Percentiles rank a stretch among this genome's conserved stretches.
phyloP scores from a whole-genome alignment of 2,113 vertebrate genomes.

The Chlorodrepanis virens region DNA sequence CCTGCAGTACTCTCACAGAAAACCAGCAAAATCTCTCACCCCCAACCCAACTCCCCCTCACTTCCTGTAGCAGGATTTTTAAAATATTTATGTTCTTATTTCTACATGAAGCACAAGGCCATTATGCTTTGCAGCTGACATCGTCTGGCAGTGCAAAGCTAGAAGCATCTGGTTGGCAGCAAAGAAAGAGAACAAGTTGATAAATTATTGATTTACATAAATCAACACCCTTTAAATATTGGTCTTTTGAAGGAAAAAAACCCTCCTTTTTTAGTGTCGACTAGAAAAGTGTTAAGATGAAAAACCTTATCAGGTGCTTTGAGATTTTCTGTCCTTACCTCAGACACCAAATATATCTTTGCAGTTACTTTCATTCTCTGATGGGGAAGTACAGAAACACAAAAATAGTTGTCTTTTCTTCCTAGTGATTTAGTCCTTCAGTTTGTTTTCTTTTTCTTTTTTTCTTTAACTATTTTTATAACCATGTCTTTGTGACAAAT shows the following conservation, averaged over 20 bases:
- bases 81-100: constrained; percentile 92
- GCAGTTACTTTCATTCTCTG: background rate
- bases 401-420: background rate
- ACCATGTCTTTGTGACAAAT: background rate
- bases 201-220: constrained; percentile 94
- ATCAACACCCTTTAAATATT: constrained; percentile 88
- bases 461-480: background rate
- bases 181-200: constrained; percentile 76
- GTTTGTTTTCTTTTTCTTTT: background rate
- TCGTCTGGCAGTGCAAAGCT: constrained; percentile 73
- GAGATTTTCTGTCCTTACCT: constrained; percentile 51
- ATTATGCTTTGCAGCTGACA: constrained; percentile 88
- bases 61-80: constrained; percentile 81
- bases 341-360: background rate
- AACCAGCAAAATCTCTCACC: constrained; percentile 72
- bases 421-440: background rate
- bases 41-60: constrained; percentile 45
- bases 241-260: constrained; percentile 59
- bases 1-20: constrained; percentile 62
- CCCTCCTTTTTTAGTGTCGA: constrained; percentile 52
- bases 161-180: constrained; percentile 87
- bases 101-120: constrained; percentile 81
- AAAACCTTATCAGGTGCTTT: constrained; percentile 52
- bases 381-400: background rate
- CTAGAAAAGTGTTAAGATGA: constrained; percentile 63